Conservation (phyloP, 2,888 invertebrate genomes). For the Apeira syringaria region DNA sequence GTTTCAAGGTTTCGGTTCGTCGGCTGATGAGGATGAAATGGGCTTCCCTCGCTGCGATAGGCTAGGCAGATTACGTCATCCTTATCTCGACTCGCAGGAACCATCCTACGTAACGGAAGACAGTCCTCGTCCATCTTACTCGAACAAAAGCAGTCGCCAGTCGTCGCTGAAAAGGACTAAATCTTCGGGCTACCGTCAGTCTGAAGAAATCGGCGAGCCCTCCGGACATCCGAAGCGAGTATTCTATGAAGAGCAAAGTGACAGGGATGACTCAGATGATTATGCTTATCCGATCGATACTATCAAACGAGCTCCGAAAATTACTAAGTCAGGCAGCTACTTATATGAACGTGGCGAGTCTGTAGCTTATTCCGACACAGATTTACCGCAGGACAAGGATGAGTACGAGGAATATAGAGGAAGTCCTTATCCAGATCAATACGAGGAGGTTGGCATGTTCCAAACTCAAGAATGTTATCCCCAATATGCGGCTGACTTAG, state of each 20-base stretch:
- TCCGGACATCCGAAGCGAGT: constrained; percentile 60
- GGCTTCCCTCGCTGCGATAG: constrained; percentile 86
- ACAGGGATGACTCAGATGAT: constrained; percentile 76
- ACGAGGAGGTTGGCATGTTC: constrained; percentile 71
- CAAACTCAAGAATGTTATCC: constrained; percentile 77
- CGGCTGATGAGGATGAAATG: constrained; percentile 86
- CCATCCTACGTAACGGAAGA: constrained; percentile 76
- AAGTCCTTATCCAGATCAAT: constrained; percentile 76
- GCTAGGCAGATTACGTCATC: constrained; percentile 80
- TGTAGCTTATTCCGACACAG: constrained; percentile 72
- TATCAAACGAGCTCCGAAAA: constrained; percentile 76
- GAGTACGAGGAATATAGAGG: constrained; percentile 73
- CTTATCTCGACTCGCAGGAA: constrained; percentile 77
- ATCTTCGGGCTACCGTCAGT: constrained; percentile 60
- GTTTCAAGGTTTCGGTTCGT: constrained; percentile 85
- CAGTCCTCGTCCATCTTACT: constrained; percentile 70
- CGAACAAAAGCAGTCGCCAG: constrained; percentile 75
- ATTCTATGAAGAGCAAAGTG: constrained; percentile 71
- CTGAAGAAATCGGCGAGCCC: constrained; percentile 65
- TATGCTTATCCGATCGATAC: constrained; percentile 79
- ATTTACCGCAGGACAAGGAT: constrained; percentile 69
- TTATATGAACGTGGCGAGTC: constrained; percentile 72
- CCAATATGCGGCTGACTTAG: constrained; percentile 64
- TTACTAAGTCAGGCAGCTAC: constrained; percentile 67
- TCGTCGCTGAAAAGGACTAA: constrained; percentile 75